Evolutionary conservation across 2,797 vertebrate species (phyloP), one percentile per base, ranked within the genome.

Genomic region (Meda fulgida): DNA sequence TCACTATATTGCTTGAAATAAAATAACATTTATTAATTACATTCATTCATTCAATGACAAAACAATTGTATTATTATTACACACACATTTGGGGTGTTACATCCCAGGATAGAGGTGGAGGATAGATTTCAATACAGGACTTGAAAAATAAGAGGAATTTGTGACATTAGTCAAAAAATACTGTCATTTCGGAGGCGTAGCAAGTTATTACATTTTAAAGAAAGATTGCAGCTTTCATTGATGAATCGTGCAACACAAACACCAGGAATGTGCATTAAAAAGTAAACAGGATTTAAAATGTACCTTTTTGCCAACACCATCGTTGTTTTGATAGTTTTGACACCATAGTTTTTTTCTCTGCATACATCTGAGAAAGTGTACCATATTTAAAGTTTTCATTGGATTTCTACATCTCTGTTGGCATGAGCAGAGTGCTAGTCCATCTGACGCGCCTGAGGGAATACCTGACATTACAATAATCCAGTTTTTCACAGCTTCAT

Each of bases 401-500:
- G 0, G 40, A 36, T 78, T 53, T 80, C 82, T 80, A 81, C 84
- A 26, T 65, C 53, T 71, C n/a, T 11, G 6, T 38, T 80, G 81
- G 90, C 89, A 89, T 81, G 85, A 91, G 89, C 81, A 91, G 92
- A 89, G 91, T 91, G 92, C 86, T 89, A 82, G 85, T 88, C 90
- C 91, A 89, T 87, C 78, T 85, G 84, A 81, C 48, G 80, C 89
- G 90, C 94, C 87, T 75, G 66, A 83, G 93, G 93, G 92, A 93
- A 88, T 84, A 93, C 89, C 91, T 93, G 92, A 93, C 92, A 93
- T 93, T 92, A 93, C 73, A 79, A 76, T 83, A 69, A 89, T 90
- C 86, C 89, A 82, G 79, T 78, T 87, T 85, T 93, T 89, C 90
- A 86, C 90, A 81, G 86, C 83, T 88, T 86, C 82, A 89, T 92